Evolutionary conservation across 2,888 invertebrate species (phyloP).

Genomic region (Geotrupes spiniger): DNA sequence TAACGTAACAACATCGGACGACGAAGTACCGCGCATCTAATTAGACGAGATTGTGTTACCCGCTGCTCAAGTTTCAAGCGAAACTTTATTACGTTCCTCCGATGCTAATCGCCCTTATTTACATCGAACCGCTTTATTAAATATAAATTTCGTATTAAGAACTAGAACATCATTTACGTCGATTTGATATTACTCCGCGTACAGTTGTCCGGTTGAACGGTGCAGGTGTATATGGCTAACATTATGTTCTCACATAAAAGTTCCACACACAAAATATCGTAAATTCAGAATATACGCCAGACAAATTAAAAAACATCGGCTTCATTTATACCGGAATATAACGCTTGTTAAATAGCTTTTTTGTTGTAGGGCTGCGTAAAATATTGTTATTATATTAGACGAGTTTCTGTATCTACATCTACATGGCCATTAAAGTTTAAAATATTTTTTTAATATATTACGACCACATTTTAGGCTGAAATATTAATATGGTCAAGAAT

Average conservation of each 20-base stretch:
- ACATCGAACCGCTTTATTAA: constrained; percentile 2
- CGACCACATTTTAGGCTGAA: constrained; percentile 24
- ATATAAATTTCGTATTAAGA: constrained; percentile 5
- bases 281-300: constrained; percentile 19
- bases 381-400: constrained; percentile 30
- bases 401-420: constrained; percentile 31
- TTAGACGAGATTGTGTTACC: no score
- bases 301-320: constrained; percentile 21
- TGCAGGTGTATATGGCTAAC: constrained; percentile 12
- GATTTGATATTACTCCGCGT: background rate
- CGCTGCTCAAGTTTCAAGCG: no score
- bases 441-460: constrained; percentile 34
- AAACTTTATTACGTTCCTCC: background rate
- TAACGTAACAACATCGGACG: no score
- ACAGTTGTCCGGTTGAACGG: constrained; percentile 10
- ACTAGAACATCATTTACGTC: constrained; percentile 6
- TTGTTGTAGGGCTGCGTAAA: constrained; percentile 22
- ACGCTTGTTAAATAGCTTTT: constrained; percentile 18
- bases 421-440: constrained; percentile 32
- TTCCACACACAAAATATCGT: constrained; percentile 16
- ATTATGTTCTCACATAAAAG: constrained; percentile 12
- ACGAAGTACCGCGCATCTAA: no score
- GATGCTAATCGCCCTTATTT: constrained; percentile 1
- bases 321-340: constrained; percentile 27
- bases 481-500: constrained; percentile 31